Evolutionary conservation across 2,888 invertebrate species (phyloP).

Genomic region (Agapetus fuscipes): DNA sequence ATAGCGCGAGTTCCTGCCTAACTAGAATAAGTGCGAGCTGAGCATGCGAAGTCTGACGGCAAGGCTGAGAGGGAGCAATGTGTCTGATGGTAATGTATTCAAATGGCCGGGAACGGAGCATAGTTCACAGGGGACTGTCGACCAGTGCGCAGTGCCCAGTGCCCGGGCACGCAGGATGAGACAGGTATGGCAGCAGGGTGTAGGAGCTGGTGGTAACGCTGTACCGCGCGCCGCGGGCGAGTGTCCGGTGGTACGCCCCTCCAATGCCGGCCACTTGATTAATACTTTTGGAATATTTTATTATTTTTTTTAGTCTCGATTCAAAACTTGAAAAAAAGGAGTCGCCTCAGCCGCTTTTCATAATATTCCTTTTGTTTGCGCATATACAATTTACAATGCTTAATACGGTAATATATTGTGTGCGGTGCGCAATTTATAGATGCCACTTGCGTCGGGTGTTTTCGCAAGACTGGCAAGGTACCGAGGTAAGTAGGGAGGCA

Average conservation of each 20-base stretch:
- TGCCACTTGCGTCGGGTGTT: constrained; percentile 1
- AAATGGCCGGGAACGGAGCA: neutral
- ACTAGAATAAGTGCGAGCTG: no score
- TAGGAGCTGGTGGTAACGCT: no score
- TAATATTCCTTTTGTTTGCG: constrained; percentile 7
- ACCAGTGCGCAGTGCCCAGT: no score
- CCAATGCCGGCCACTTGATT: constrained; percentile 2
- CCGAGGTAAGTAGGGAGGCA: no score
- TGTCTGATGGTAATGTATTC: neutral
- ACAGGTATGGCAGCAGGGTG: no score
- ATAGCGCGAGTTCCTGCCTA: no score
- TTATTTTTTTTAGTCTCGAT: constrained; percentile 2
- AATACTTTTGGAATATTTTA: constrained; percentile 4
- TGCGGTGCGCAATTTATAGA: constrained; percentile 1
- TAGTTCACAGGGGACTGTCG: no score
- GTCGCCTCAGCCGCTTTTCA: constrained; percentile 3
- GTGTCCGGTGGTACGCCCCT: constrained; percentile 1
- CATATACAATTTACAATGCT: neutral
- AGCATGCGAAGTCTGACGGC: no score
- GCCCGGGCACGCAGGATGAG: no score
- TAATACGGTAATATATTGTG: constrained; percentile 1
- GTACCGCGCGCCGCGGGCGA: constrained; percentile 2
- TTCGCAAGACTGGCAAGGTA: no score
- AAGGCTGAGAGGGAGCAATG: no score
- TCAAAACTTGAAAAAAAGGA: no score